Base-by-base conservation (phyloP, 2,113 vertebrate species). In the Ctenomys sociabilis region DNA sequence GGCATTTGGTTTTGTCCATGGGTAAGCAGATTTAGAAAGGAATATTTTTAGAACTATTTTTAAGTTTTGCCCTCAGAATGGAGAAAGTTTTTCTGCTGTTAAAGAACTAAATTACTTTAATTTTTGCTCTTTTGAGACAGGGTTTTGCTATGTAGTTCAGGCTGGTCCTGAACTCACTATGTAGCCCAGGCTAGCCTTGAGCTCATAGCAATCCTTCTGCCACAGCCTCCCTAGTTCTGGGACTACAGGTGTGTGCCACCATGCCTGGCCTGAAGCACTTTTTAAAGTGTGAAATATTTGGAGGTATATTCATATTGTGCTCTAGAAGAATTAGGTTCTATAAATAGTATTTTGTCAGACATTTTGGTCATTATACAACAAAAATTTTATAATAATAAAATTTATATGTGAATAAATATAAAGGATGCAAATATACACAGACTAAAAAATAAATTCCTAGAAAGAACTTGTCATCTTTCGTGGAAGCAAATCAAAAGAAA, bases 251-350 rank as follows among this genome's bases (percentile, higher is more conserved):
- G n/a, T 73, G n/a, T 2, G 3, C 37, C 21, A 40, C 70, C 70
- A 73, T 40, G 3, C 70, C 37, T 11, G 9, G n/a, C n/a, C 22
- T 92, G 14, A 61, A 21, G 14, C 64, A 70, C 26, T 26, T n/a
- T 88, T 93, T 86, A 82, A 88, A 94, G 3, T 40, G 10, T 95
- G 82, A n/a, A 96, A 70, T 95, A 93, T 77, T 90, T 72, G 13
- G 17, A 35, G 75, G 24, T 5, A 49, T 16, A 28, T 26, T 83
- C 11, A 37, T 21, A 22, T 52, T 82, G 12, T 83, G 59, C 30
- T 83, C 13, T 75, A 77, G 52, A 37, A 92, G n/a, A 64, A 9
- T 57, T 21, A 57, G 81, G 21, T 17, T 92, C n/a, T 40, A 12
- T 19, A 85, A 77, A 9, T n/a, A 35, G 26, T 95, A 43, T 94